Conservation (phyloP, 2,113 vertebrate genomes). For the Ailuropoda melanoleuca region DNA sequence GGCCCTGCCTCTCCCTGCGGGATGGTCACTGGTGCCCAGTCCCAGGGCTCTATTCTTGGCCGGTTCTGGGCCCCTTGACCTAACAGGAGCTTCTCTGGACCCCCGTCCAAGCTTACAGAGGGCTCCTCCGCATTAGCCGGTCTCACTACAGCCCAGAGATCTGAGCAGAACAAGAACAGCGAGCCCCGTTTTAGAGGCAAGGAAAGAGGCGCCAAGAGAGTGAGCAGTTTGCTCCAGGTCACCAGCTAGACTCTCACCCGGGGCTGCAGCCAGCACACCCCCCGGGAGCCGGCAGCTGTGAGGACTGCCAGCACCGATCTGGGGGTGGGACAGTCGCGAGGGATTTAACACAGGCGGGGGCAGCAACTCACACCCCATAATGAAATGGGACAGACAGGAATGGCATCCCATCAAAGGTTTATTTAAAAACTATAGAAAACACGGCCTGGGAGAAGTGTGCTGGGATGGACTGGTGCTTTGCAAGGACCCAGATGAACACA, state of each 20-base stretch:
- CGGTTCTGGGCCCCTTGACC: background rate
- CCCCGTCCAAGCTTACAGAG: background rate
- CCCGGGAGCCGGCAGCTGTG: accelerated
- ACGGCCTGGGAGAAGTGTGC: background rate
- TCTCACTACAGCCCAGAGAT: background rate
- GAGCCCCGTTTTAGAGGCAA: background rate
- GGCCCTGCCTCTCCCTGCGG: background rate
- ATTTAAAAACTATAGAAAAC: slow-evolving; percentile 33
- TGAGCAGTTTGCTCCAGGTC: background rate
- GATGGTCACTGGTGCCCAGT: background rate
- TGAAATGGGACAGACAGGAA: background rate
- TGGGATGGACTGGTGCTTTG: background rate
- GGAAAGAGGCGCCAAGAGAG: background rate
- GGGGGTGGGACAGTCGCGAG: no score
- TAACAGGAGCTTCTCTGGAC: background rate
- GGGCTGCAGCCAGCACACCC: background rate
- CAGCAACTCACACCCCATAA: no score
- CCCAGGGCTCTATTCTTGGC: background rate
- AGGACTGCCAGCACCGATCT: background rate
- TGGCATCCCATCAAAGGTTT: background rate
- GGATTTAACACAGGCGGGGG: no score
- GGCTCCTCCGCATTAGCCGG: background rate
- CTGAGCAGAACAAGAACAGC: background rate
- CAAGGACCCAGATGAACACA: background rate
- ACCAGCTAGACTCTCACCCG: background rate